Conservation (phyloP, 2,797 vertebrate species). For the Sciurus vulgaris region DNA sequence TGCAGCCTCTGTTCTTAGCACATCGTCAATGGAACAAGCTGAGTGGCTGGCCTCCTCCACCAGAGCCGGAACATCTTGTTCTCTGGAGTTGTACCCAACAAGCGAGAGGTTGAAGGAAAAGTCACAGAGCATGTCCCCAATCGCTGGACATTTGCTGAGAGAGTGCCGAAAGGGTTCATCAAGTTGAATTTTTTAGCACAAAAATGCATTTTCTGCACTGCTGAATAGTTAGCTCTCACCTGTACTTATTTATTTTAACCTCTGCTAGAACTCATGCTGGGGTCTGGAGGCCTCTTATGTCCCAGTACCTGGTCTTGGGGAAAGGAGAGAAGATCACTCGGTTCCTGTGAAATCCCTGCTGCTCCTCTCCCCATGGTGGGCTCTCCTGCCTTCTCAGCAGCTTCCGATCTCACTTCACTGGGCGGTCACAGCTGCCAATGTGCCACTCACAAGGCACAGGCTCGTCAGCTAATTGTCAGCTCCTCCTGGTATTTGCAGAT, state of each 20-base stretch:
- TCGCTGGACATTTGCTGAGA: conserved; percentile 82
- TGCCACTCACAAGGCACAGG: neutral
- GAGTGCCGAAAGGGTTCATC: conserved; percentile 75
- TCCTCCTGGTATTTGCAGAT: neutral
- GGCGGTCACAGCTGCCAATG: neutral
- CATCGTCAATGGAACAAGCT: neutral
- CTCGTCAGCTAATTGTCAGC: neutral
- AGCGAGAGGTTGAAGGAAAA: neutral
- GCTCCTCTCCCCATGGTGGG: neutral
- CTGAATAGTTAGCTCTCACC: conserved; percentile 56
- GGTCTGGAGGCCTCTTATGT: conserved; percentile 13
- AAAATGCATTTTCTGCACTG: conserved; percentile 74
- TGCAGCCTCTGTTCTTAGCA: neutral
- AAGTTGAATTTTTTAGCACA: conserved; percentile 80
- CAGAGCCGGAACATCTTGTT: neutral
- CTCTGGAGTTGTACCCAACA: neutral
- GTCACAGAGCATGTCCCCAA: conserved; percentile 57
- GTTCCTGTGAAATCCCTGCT: neutral
- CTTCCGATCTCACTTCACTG: neutral
- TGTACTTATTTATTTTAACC: neutral
- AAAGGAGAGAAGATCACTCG: neutral
- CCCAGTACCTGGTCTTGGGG: neutral
- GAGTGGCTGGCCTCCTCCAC: neutral
- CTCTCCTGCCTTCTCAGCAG: neutral
- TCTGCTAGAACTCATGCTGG: neutral